phyloP scores from a whole-genome alignment of 2,888 invertebrate species.

The Lordiphosa andalusiaca region DNA sequence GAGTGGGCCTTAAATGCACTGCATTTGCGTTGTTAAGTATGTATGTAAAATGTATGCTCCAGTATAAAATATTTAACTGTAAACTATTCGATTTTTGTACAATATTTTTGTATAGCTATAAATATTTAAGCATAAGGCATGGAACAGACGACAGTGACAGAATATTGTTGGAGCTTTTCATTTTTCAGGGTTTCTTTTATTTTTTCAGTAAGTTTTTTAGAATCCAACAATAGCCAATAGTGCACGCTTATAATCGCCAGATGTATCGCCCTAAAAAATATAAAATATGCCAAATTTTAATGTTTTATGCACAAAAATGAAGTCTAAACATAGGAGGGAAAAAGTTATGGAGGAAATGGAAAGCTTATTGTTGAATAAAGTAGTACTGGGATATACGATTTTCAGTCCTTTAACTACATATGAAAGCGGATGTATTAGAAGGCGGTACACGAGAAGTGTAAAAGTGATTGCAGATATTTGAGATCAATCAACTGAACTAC shows the following conservation, averaged over 20 bases:
- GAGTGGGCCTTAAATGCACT: constrained; percentile 58
- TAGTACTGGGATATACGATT: too few species aligned
- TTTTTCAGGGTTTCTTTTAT: constrained; percentile 11
- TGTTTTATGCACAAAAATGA: constrained; percentile 60
- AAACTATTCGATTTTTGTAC: constrained; percentile 62
- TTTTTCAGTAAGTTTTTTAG: constrained; percentile 58
- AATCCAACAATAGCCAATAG: constrained; percentile 89
- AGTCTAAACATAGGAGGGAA: constrained; percentile 11
- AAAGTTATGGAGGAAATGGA: background rate
- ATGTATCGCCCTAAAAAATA: constrained; percentile 91
- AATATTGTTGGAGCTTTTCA: constrained; percentile 28
- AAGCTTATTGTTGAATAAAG: background rate
- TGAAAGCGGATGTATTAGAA: too few species aligned
- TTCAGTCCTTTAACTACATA: too few species aligned
- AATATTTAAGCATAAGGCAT: constrained; percentile 45
- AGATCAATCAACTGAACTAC: too few species aligned
- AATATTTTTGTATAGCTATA: constrained; percentile 26
- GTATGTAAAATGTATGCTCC: constrained; percentile 15
- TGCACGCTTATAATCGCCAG: constrained; percentile 95
- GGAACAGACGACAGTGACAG: constrained; percentile 62
- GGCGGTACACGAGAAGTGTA: too few species aligned
- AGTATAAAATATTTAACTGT: constrained; percentile 24
- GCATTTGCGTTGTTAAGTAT: constrained; percentile 33
- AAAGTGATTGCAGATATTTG: too few species aligned
- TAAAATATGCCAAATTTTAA: constrained; percentile 68